Conservation (phyloP, 2,113 vertebrate species). For the zebrafish (Danio rerio) region DNA sequence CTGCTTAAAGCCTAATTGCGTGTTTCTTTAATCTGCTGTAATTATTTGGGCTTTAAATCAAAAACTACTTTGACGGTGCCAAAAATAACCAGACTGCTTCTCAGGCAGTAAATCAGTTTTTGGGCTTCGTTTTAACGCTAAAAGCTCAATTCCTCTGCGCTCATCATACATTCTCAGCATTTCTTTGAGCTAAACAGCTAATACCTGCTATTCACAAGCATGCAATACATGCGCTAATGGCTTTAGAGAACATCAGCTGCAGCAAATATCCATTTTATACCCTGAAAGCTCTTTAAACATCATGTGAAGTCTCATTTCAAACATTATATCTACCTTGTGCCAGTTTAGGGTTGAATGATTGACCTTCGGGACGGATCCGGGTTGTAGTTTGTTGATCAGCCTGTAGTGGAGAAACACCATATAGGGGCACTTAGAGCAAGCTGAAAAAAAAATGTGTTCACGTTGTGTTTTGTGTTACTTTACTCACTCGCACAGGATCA, state of each 20-base stretch:
- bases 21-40: constrained; percentile 28
- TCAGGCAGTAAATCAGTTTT: neutral
- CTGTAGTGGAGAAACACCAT: constrained; percentile 63
- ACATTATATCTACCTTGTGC: constrained; percentile 83
- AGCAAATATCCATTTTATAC: neutral
- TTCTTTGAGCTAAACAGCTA: neutral
- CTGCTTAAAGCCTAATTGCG: constrained; percentile 15
- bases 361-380: constrained; percentile 87
- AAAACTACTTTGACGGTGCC: neutral
- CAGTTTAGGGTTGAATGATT: constrained; percentile 88
- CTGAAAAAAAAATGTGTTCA: too few species aligned
- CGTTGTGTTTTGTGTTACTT: too few species aligned
- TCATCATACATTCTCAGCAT: constrained; percentile 8
- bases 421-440: neutral
- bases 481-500: constrained; percentile 90
- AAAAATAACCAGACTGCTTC: neutral
- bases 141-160: neutral
- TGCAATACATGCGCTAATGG: neutral
- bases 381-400: constrained; percentile 90
- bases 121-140: neutral
- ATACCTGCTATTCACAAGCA: neutral
- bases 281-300: neutral
- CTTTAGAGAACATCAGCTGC: neutral
- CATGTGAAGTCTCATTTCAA: neutral
- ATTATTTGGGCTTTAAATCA: constrained; percentile 27